Conservation (phyloP, 2,113 vertebrate genomes). For the Odontesthes bonariensis region DNA sequence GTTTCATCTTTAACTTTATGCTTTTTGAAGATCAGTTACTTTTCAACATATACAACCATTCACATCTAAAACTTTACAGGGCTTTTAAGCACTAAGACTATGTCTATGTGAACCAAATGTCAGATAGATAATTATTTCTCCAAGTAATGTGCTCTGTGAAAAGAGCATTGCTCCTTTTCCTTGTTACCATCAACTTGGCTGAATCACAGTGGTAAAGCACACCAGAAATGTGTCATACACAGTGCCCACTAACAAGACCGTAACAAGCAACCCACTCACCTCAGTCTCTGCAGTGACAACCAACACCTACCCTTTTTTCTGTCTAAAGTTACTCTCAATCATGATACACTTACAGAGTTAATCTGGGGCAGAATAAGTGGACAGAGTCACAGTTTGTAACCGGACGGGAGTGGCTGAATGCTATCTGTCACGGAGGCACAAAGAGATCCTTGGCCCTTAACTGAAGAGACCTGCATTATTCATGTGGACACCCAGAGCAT, state of each 20-base stretch:
- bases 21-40: background rate
- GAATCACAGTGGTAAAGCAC: slow-evolving; percentile 43
- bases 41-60: background rate
- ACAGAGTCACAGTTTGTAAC: slow-evolving; percentile 47
- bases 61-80: background rate
- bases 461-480: slow-evolving; percentile 44
- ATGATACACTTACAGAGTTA: slow-evolving; percentile 28
- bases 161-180: slow-evolving; percentile 9
- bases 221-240: slow-evolving; percentile 57
- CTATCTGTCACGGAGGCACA: slow-evolving; percentile 1
- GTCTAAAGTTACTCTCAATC: slow-evolving; percentile 27
- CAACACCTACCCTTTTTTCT: slow-evolving; percentile 38
- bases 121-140: slow-evolving; percentile 55
- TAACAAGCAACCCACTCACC: slow-evolving; percentile 66
- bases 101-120: slow-evolving; percentile 21
- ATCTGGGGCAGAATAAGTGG: slow-evolving; percentile 28
- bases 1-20: too few relatives aligned
- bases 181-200: slow-evolving; percentile 31
- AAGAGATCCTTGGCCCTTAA: slow-evolving; percentile 26
- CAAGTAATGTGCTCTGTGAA: slow-evolving; percentile 14
- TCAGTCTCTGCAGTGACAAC: slow-evolving; percentile 51
- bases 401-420: slow-evolving; percentile 21
- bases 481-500: slow-evolving; percentile 31
- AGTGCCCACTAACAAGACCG: slow-evolving; percentile 59
- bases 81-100: background rate